Percentiles rank a stretch among this genome's conserved stretches.
Evolutionary conservation across 2,888 invertebrate genomes (phyloP).

Genomic region (Poecilus cupreus): DNA sequence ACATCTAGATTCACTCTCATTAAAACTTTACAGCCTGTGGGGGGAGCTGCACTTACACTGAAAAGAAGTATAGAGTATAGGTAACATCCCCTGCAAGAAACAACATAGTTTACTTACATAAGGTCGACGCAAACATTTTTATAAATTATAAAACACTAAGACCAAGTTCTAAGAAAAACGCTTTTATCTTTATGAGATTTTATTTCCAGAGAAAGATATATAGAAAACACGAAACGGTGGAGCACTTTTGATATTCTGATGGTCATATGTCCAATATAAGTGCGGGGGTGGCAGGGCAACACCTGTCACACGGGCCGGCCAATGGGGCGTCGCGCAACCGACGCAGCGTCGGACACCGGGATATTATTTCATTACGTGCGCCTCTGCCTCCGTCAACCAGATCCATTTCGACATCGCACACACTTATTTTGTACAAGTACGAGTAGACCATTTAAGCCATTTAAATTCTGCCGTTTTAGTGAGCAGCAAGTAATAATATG

Average conservation of each 20-base stretch:
- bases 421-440: no score
- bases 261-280: constrained; percentile 51
- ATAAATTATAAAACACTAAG: background rate
- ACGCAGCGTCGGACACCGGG: background rate
- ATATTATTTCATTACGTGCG: constrained; percentile 51
- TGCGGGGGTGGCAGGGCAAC: background rate
- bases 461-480: no score
- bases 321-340: background rate
- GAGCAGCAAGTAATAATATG: no score
- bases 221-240: background rate
- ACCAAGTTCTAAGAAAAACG: background rate
- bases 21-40: constrained; percentile 44
- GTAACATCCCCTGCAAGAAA: constrained; percentile 13
- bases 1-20: constrained; percentile 59
- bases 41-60: background rate
- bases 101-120: no score
- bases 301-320: background rate
- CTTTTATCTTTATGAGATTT: background rate
- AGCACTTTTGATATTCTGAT: constrained; percentile 51
- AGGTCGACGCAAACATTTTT: no score
- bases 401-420: no score
- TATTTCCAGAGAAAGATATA: background rate
- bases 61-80: background rate
- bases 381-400: background rate
- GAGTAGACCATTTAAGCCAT: no score